phyloP scores from a whole-genome alignment of 2,797 vertebrate species.

The Falco berigora region DNA sequence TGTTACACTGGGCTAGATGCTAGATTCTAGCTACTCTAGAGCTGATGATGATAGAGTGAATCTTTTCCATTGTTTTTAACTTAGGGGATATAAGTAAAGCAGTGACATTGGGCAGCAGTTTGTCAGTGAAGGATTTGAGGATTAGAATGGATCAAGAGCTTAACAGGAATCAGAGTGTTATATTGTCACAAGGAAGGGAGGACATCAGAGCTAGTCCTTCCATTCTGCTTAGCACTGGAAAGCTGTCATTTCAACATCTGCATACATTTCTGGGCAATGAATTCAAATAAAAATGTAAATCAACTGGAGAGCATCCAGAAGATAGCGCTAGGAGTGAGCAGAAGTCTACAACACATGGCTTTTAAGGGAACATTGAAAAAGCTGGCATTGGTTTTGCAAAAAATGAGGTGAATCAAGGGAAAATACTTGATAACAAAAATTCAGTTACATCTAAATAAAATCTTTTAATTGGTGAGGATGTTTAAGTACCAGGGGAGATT shows the following conservation, averaged over 20 bases:
- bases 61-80: neutral
- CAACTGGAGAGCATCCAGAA: neutral
- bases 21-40: neutral
- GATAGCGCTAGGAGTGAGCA: neutral
- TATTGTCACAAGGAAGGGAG: neutral
- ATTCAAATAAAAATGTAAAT: slow-evolving; percentile 17
- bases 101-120: neutral
- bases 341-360: neutral
- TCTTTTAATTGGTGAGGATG: accelerated
- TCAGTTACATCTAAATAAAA: neutral
- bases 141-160: neutral
- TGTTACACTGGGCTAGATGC: neutral
- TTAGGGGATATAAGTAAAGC: neutral
- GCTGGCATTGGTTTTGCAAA: neutral
- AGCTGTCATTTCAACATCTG: neutral
- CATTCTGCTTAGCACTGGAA: neutral
- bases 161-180: neutral
- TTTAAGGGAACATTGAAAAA: neutral
- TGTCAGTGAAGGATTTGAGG: neutral
- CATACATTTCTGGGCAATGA: neutral
- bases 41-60: neutral
- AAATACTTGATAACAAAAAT: neutral
- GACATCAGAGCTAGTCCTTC: neutral
- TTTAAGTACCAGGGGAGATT: neutral
- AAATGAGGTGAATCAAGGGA: neutral